These are phyloP conservation scores for Drosophila buzzatii DNA, from an alignment of 2,888 invertebrate species.

Conservation along the genomic window DNA sequence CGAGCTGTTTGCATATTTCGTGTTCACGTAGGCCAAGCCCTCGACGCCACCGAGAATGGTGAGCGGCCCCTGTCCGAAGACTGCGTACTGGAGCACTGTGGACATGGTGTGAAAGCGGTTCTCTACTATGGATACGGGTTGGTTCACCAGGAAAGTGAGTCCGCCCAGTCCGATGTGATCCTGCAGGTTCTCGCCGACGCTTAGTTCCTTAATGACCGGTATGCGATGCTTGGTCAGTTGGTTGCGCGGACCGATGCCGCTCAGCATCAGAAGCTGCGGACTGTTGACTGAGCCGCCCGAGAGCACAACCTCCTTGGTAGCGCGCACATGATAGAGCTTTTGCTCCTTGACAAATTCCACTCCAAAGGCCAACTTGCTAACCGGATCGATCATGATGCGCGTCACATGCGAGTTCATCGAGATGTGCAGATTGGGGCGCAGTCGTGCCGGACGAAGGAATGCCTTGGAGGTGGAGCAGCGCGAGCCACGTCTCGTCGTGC, in stretches of 20 bases:
- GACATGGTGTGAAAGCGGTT: conserved; percentile 91
- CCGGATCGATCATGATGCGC: conserved; percentile 90
- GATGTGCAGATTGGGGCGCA: conserved; percentile 93
- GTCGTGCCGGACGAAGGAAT: conserved; percentile 92
- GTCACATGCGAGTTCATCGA: conserved; percentile 93
- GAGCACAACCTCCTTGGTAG: conserved; percentile 94
- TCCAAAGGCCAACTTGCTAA: conserved; percentile 92
- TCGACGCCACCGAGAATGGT: conserved; percentile 96
- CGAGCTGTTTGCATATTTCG: conserved; percentile 92
- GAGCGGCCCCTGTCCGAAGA: conserved; percentile 92
- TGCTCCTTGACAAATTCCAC: conserved; percentile 92
- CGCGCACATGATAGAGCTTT: conserved; percentile 90
- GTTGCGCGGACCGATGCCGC: conserved; percentile 93
- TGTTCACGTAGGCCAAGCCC: conserved; percentile 95
- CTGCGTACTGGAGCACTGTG: conserved; percentile 93
- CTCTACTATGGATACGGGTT: conserved; percentile 92
- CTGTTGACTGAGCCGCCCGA: conserved; percentile 97
- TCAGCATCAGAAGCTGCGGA: conserved; percentile 96
- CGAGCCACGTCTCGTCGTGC: conserved; percentile 91
- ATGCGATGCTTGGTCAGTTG: conserved; percentile 91
- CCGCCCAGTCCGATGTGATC: conserved; percentile 96
- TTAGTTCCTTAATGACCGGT: conserved; percentile 92
- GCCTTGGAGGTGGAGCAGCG: conserved; percentile 96
- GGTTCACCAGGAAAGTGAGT: conserved; percentile 92
- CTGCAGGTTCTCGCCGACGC: conserved; percentile 94